Conservation (phyloP, 2,113 vertebrate species). For the Petroica traversi region DNA sequence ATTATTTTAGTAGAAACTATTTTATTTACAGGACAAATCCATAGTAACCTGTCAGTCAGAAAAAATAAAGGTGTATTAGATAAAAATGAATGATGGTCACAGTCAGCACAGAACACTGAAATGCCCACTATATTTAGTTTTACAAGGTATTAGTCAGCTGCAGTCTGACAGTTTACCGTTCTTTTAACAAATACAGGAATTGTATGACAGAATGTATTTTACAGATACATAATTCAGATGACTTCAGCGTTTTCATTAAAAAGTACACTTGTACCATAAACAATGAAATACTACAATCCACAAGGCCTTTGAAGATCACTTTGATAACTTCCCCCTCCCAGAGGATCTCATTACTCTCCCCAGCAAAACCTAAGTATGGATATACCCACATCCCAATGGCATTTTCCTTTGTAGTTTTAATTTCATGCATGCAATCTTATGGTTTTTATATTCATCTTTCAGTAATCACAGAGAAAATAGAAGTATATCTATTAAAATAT, state of each 20-base stretch:
- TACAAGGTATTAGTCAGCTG: neutral
- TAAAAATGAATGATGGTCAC: neutral
- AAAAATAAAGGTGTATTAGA: neutral
- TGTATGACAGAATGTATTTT: neutral
- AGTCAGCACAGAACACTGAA: neutral
- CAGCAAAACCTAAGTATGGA: slow-evolving; percentile 19
- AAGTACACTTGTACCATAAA: slow-evolving; percentile 7
- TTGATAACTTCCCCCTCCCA: slow-evolving; percentile 46
- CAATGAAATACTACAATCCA: slow-evolving; percentile 26
- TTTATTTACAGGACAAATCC: neutral
- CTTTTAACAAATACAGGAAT: neutral
- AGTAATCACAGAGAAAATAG: neutral
- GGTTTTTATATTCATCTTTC: slow-evolving; percentile 21
- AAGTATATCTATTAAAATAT: neutral
- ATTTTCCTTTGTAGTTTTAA: slow-evolving; percentile 29
- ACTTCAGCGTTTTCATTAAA: slow-evolving; percentile 9
- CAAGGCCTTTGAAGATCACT: slow-evolving; percentile 60
- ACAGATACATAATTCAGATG: neutral
- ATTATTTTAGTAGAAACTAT: neutral
- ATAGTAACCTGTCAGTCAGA: neutral
- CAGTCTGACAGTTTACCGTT: neutral
- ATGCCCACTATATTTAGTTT: neutral
- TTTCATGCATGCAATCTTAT: neutral
- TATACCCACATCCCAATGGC: neutral
- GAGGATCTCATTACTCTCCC: slow-evolving; percentile 69